Percentiles rank a stretch among this genome's conserved stretches.
These are phyloP conservation scores for Girardia tigrina DNA, from an alignment of 2,888 invertebrate genomes.

Conservation along the genomic window DNA sequence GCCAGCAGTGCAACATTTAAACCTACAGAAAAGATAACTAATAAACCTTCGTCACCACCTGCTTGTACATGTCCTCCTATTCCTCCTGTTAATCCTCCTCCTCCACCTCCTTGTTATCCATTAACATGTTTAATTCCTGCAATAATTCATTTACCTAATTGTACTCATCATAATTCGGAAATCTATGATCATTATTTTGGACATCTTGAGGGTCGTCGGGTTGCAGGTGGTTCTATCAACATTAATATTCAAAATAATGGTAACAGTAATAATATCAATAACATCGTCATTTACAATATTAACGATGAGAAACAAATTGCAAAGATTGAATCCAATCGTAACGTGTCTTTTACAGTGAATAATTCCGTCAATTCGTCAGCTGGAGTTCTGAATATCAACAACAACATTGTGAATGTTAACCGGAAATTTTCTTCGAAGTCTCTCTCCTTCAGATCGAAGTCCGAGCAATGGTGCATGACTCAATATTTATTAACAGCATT, in stretches of 20 bases:
- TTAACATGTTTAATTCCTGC: not conserved
- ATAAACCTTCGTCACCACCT: too few relatives aligned
- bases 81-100: not conserved
- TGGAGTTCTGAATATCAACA: not conserved
- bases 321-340: not conserved
- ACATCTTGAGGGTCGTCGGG: not conserved
- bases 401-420: not conserved
- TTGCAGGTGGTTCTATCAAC: not conserved
- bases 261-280: not conserved
- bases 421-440: not conserved
- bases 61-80: not conserved
- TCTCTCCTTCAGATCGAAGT: not conserved
- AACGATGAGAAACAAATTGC: conserved; percentile 23
- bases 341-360: not conserved
- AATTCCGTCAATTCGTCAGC: not conserved
- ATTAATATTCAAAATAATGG: conserved; percentile 18
- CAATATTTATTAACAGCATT: not conserved
- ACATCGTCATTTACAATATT: not conserved
- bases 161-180: not conserved
- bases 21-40: too few relatives aligned
- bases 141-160: not conserved
- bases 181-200: not conserved
- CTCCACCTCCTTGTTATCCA: not conserved
- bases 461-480: not conserved
- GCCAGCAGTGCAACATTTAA: too few relatives aligned